A percentile compares a stretch with the other conserved stretches of the same genome.
These are phyloP conservation scores for Salvelinus namaycush DNA, from an alignment of 2,113 vertebrate genomes.

Conservation along the genomic window DNA sequence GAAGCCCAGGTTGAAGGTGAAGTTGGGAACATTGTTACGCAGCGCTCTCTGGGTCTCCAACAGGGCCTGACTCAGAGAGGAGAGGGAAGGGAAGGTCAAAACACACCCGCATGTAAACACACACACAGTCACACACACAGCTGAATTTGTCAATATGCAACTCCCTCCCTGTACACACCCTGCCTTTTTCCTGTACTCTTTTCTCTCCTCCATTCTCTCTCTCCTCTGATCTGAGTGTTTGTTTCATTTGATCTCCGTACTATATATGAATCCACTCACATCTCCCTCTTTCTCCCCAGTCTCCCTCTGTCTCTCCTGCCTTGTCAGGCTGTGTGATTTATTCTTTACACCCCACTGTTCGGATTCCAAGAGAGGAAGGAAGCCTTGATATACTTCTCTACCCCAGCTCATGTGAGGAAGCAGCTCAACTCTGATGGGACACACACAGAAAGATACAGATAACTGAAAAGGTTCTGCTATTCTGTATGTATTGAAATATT, in stretches of 20 bases:
- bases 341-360: slow-evolving; percentile 41
- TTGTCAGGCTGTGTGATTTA: slow-evolving; percentile 50
- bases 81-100: slow-evolving; percentile 23
- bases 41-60: slow-evolving; percentile 91
- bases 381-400: slow-evolving; percentile 54
- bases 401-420: slow-evolving; percentile 49
- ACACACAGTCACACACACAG: slow-evolving; percentile 25
- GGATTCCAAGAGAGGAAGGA: slow-evolving; percentile 33
- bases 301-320: slow-evolving; percentile 26
- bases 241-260: slow-evolving; percentile 66
- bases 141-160: slow-evolving; percentile 46
- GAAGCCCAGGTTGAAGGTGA: slow-evolving; percentile 99
- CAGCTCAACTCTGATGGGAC: slow-evolving; percentile 58
- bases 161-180: slow-evolving; percentile 62
- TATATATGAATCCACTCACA: slow-evolving; percentile 46
- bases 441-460: slow-evolving; percentile 58
- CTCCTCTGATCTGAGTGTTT: slow-evolving; percentile 67
- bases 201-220: slow-evolving; percentile 49
- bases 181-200: slow-evolving; percentile 26
- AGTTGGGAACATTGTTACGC: slow-evolving; percentile 91
- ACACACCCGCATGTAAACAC: slow-evolving; percentile 6
- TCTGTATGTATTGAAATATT: slow-evolving; percentile 70
- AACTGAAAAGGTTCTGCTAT: slow-evolving; percentile 49
- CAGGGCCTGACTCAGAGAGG: slow-evolving; percentile 79
- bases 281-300: slow-evolving; percentile 7